Conservation (phyloP, 2,797 vertebrate genomes). For the Diglossa cyanea region DNA sequence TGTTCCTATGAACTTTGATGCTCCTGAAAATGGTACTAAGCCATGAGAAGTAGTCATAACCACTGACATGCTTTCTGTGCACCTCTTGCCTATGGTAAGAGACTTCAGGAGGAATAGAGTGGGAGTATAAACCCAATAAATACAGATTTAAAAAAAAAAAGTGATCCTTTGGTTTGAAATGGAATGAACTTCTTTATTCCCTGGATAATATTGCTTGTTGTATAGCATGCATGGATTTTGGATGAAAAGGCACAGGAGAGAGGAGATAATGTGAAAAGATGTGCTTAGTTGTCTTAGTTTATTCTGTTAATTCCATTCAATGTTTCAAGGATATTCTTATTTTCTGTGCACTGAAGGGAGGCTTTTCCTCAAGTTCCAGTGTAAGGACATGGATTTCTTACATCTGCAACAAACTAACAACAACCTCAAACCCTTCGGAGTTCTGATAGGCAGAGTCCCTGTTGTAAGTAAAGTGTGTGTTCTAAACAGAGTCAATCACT, state of each 20-base stretch:
- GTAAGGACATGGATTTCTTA: background rate
- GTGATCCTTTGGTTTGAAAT: background rate
- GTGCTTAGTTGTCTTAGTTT: background rate
- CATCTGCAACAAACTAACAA: background rate
- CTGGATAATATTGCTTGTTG: background rate
- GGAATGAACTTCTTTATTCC: background rate
- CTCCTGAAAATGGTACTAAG: background rate
- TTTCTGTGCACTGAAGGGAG: background rate
- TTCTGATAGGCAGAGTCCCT: background rate
- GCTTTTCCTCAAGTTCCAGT: background rate
- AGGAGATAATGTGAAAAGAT: background rate
- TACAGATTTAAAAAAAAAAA: background rate
- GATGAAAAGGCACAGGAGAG: background rate
- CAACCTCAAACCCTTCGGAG: background rate
- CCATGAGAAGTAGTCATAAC: background rate
- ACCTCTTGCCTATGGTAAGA: background rate
- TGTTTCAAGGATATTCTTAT: background rate
- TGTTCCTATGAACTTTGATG: background rate
- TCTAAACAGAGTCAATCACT: background rate
- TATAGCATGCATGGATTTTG: background rate
- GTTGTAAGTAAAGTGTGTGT: background rate
- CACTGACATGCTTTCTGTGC: background rate
- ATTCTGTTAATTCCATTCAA: background rate
- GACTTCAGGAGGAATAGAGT: background rate
- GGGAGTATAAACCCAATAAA: background rate